These are phyloP conservation scores for Polypedilum vanderplanki DNA, from an alignment of 1,140 invertebrate genomes.

Conservation along the genomic window DNA sequence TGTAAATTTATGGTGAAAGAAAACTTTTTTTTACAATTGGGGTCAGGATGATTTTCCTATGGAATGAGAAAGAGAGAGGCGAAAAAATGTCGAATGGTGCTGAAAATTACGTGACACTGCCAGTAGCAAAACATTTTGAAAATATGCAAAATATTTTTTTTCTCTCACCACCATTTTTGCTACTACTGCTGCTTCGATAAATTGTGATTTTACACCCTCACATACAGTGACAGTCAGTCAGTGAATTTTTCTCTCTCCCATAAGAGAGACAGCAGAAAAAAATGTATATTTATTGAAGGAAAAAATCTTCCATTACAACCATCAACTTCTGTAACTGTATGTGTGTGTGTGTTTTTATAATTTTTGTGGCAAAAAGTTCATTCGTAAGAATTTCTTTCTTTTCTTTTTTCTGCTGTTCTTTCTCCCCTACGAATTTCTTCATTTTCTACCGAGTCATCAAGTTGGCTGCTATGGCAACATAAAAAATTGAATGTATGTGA, in stretches of 20 bases:
- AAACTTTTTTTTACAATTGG: background rate
- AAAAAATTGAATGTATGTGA: constrained; percentile 14
- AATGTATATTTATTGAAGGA: background rate
- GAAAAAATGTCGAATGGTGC: constrained; percentile 17
- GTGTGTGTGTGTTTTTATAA: constrained; percentile 9
- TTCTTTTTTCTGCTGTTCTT: background rate
- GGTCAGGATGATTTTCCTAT: background rate
- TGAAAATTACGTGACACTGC: constrained; percentile 27
- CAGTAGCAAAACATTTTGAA: background rate
- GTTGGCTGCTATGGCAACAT: background rate
- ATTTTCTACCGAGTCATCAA: background rate
- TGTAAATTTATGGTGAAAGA: constrained; percentile 24
- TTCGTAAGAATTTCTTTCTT: background rate
- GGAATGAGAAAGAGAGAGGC: background rate
- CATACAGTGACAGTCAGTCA: background rate
- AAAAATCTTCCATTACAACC: constrained; percentile 15
- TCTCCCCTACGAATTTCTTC: background rate
- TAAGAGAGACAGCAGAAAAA: background rate
- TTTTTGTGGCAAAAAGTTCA: constrained; percentile 9
- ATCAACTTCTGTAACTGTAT: constrained; percentile 13
- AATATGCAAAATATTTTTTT: constrained; percentile 24
- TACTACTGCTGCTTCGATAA: constrained; percentile 3
- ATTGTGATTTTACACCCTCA: constrained; percentile 27
- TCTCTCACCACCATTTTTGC: background rate
- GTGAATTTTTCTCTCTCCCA: background rate